Conservation (phyloP, 2,797 vertebrate species). For the Momotus momota region DNA sequence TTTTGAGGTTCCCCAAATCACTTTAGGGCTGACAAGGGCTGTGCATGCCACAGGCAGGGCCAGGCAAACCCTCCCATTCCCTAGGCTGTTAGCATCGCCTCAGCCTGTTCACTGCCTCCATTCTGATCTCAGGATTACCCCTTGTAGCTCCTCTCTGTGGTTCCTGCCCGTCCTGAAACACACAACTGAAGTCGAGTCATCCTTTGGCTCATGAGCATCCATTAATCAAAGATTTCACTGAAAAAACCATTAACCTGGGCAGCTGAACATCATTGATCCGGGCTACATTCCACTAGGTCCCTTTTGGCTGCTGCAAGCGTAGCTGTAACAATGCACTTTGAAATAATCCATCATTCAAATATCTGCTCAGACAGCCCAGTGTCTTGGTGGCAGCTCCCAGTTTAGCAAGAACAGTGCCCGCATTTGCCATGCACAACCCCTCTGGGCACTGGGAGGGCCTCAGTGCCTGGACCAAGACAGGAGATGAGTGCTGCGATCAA, state of each 20-base stretch:
- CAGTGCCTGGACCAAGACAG: neutral
- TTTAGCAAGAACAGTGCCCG: accelerated
- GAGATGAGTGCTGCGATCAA: accelerated
- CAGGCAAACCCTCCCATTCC: neutral
- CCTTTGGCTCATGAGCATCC: neutral
- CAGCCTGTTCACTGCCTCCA: neutral
- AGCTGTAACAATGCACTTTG: neutral
- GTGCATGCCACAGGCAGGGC: neutral
- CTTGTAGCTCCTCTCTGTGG: neutral
- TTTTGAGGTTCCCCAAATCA: neutral
- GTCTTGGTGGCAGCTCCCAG: neutral
- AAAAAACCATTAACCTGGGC: neutral
- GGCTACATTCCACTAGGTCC: neutral
- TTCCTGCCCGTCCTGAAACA: neutral
- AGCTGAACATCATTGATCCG: neutral
- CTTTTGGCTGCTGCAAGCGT: neutral
- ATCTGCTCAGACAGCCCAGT: neutral
- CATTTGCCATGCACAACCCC: too few relatives aligned
- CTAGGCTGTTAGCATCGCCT: neutral
- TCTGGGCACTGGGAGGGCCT: neutral
- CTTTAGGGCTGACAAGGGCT: neutral
- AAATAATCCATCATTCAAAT: neutral
- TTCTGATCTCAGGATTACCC: neutral
- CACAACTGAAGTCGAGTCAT: neutral
- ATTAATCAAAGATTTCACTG: neutral